Base-by-base conservation (phyloP, 2,888 invertebrate species). In the Heteropelma amictum region DNA sequence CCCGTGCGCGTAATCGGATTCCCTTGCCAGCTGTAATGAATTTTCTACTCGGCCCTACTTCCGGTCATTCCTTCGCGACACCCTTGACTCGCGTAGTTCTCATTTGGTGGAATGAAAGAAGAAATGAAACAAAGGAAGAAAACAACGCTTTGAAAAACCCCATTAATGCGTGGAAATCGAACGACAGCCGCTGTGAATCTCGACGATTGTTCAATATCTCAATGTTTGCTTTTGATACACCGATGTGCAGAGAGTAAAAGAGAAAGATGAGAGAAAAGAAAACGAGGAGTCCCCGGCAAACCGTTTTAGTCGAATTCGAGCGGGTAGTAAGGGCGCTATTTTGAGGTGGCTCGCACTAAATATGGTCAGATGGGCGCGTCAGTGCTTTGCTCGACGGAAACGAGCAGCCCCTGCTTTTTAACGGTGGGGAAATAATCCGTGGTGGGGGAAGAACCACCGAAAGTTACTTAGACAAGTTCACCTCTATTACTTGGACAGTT, bases 381-480 rank as follows among this genome's bases (percentile, higher is more conserved):
- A 84, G 83, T 81, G 83, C 83, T 84, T 81, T 82, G 83, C 82
- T 69, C 63, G 72, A 69, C 83, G 83, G 83, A 82, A 84, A 21
- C 45, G 82, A 81, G 81, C 84, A 85, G 77, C 84, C 83, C 84
- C 83, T 84, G 82, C 81, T 81, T 78, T 80, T 49, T 72, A 77
- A 78, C 71, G 77, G 23, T 51, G 12, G 12, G 51, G 38, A 19
- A 40, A 14, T 14, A 51, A 14, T 54, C 8, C 49, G 12, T 79
- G 82, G 86, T 86, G 87, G 87, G 86, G 86, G 86, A 78, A 79
- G 77, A 77, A 81, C 81, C 79, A 71, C 77, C 81, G 81, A 85
- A 87, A 86, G 85, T 87, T 89, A 89, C 88, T 88, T 89, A 89
- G 88, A 85, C 82, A 88, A 88, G 86, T 88, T 87, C 86, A 85